phyloP scores from a whole-genome alignment of 2,797 vertebrate species.

The Pempheris klunzingeri region DNA sequence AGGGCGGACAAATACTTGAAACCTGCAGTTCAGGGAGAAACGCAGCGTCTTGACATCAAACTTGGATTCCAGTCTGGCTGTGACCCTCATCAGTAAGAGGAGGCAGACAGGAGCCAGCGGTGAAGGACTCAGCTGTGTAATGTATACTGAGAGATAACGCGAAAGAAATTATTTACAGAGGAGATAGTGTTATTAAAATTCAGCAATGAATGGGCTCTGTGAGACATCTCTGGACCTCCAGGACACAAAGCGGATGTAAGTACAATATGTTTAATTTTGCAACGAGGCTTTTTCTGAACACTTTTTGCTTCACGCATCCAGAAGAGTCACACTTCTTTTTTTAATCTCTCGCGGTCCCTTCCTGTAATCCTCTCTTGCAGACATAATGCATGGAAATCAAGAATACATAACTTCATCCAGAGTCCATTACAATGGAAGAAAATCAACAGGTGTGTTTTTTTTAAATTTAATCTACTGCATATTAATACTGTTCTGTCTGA shows the following conservation, averaged over 20 bases:
- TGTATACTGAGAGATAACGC: background rate
- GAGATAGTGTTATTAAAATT: constrained; percentile 1
- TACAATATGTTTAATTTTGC: constrained; percentile 18
- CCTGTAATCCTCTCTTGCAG: constrained; percentile 37
- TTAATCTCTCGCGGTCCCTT: constrained; percentile 12
- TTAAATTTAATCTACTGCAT: constrained; percentile 1
- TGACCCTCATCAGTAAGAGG: background rate
- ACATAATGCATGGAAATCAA: constrained; percentile 61
- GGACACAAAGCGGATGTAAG: constrained; percentile 52
- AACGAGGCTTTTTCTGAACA: background rate
- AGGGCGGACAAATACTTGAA: background rate
- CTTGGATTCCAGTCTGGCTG: constrained; percentile 1
- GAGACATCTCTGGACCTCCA: constrained; percentile 35
- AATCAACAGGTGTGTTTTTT: constrained; percentile 51
- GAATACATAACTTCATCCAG: constrained; percentile 60
- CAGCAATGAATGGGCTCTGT: constrained; percentile 35
- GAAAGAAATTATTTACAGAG: constrained; percentile 2
- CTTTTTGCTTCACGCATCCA: constrained; percentile 3
- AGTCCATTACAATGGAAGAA: constrained; percentile 42
- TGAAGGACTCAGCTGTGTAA: background rate
- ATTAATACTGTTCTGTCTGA: background rate
- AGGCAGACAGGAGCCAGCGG: background rate
- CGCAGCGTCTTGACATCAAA: constrained; percentile 2
- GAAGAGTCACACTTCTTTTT: background rate
- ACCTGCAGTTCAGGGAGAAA: constrained; percentile 7